Evolutionary conservation across 23 tunicate genomes (phyloP), one percentile per base, ranked within the genome.

Genomic region (Phallusia fumigata): DNA sequence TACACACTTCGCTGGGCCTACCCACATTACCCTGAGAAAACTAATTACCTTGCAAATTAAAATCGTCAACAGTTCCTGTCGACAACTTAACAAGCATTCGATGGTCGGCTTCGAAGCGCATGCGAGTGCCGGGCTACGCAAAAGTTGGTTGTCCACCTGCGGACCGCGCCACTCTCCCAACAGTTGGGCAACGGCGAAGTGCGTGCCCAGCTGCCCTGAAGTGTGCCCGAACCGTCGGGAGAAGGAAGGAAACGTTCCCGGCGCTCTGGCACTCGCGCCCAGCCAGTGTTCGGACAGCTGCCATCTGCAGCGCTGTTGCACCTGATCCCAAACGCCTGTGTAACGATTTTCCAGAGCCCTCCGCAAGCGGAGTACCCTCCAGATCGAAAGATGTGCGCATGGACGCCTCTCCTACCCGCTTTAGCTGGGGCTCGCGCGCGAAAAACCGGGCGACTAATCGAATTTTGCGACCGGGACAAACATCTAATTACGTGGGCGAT

Each of bases 261-360:
- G 69, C 69, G 11, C 15, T 58, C 3, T 8, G 16, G 69, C 69
- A 24, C 69, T 58, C 69, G 69, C 69, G 3, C 28, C 69, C 69
- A 1, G 69, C 28, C 69, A 58, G 16, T 58, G 13, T 58, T 8
- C 69, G 28, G 69, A 58, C 69, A 58, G 69, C 69, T 58, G 69
- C 28, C 69, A 8, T 6, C 69, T 58, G 69, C 69, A 58, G 69
- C 69, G 69, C 15, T 58, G 69, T 58, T 58, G 69, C 69, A 58
- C 69, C 69, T 58, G 69, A 58, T 58, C 69, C 69, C 69, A 58
- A 58, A 58, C 69, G 69, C 69, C 69, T 58, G 69, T 58, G 69
- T 58, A 58, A 58, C 69, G 69, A 58, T 58, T 58, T 58, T 58
- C 11, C 69, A 13, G 69, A 58, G 69, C 69, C 13, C 69, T 58